Evolutionary conservation across 1,140 invertebrate species (phyloP), one percentile per base, ranked within the genome.

Genomic region (Zophobas morio): DNA sequence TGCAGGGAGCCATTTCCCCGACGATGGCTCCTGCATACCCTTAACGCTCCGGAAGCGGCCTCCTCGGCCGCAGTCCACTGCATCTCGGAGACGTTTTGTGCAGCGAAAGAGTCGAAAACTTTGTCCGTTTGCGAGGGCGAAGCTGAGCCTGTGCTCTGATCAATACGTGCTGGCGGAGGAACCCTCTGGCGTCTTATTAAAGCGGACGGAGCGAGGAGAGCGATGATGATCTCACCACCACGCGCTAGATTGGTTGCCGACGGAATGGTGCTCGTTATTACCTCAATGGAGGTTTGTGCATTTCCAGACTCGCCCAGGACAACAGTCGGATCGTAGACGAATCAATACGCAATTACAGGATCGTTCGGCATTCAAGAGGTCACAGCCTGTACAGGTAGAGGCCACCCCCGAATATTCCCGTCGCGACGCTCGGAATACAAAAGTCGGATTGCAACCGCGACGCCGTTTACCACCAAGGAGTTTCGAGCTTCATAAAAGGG

Each of bases 101-200:
- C 20, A 70, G 42, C 40, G 63, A 70, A 70, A 36, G 63, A 70
- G 63, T 54, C 71, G 60, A 74, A 74, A 78, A 78, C 76, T 77
- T 72, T 77, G 76, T 78, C 79, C 76, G 60, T 51, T 39, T 49
- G 56, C 53, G 57, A 74, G 79, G 53, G 79, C 73, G 77, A 78
- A 75, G 79, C 39, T 46, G 51, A 63, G 73, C 35, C 39, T 63
- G 54, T 75, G 54, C 57, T 75, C 73, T 60, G 73, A 63, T 57
- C 73, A 60, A 63, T 57, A 75, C 73, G 54, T 57, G 73, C 54
- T 75, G 73, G 73, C 70, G 78, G 70, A 78, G 79, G 74, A 75
- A 78, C 77, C 79, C 79, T 76, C 77, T 76, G 74, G 77, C 77
- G 79, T 80, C 79, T 80, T 80, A 80, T 80, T 80, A 80, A 80